These are phyloP conservation scores for Frieseomelitta varia DNA, from an alignment of 1,140 invertebrate species.

Conservation along the genomic window DNA sequence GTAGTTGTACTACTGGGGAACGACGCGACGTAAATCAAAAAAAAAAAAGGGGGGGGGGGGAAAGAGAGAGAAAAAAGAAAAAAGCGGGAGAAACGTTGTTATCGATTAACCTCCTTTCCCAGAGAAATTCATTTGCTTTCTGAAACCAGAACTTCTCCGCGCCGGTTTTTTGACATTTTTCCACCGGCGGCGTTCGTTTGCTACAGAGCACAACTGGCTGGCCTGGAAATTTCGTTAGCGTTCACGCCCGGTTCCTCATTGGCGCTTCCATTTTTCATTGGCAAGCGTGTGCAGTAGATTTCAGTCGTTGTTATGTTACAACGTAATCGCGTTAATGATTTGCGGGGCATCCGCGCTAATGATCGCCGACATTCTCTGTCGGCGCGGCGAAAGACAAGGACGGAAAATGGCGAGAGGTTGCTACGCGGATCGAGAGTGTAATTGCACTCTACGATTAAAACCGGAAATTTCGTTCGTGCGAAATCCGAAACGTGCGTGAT, in stretches of 20 bases:
- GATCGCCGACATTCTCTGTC: slow-evolving; percentile 51
- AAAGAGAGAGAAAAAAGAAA: neutral
- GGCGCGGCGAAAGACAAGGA: neutral
- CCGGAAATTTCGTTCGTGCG: slow-evolving; percentile 26
- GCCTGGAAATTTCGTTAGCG: slow-evolving; percentile 44
- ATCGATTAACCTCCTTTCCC: slow-evolving; percentile 42
- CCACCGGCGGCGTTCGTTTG: neutral
- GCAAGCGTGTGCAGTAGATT: slow-evolving; percentile 52
- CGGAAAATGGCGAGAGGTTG: neutral
- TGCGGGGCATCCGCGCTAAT: slow-evolving; percentile 63
- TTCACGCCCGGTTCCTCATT: neutral
- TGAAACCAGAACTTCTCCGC: neutral
- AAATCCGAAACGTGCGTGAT: slow-evolving; percentile 32
- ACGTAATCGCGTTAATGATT: slow-evolving; percentile 70
- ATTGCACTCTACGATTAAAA: slow-evolving; percentile 49
- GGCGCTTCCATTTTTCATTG: neutral
- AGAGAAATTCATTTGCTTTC: slow-evolving; percentile 15
- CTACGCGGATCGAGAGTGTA: neutral
- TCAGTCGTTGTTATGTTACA: slow-evolving; percentile 49
- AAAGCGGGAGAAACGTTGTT: slow-evolving; percentile 10
- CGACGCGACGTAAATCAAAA: slow-evolving; percentile 7
- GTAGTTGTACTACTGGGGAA: neutral
- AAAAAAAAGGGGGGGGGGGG: too few species aligned
- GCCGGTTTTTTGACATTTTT: neutral
- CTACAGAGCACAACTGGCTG: neutral